phyloP scores from a whole-genome alignment of 2,113 vertebrate species.

The Ptychochromis oligacanthus region DNA sequence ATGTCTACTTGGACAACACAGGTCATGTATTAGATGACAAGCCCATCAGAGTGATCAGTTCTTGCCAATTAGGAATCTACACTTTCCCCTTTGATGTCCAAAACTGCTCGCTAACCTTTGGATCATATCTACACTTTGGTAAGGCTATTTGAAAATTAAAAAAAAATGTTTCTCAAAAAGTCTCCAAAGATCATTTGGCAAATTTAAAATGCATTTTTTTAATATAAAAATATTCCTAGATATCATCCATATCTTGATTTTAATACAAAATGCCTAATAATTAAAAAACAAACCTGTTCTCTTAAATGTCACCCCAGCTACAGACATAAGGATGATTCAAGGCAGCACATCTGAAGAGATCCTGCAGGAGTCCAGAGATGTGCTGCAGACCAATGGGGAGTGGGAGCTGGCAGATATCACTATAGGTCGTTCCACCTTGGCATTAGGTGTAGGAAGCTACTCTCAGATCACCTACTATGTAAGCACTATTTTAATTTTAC shows the following conservation, averaged over 20 bases:
- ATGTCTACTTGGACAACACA: slow-evolving; percentile 45
- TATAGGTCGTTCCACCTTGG: background rate
- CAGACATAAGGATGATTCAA: slow-evolving; percentile 29
- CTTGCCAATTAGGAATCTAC: slow-evolving; percentile 54
- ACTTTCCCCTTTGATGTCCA: slow-evolving; percentile 68
- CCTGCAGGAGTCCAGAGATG: background rate
- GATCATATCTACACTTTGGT: slow-evolving; percentile 56
- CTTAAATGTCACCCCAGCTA: slow-evolving; percentile 5
- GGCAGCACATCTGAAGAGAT: background rate
- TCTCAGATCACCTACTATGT: slow-evolving; percentile 41
- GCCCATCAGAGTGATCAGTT: slow-evolving; percentile 39
- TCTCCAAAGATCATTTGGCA: background rate
- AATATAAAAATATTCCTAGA: too few species aligned
- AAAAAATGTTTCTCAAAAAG: background rate
- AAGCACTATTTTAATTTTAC: background rate
- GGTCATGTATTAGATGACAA: slow-evolving; percentile 46
- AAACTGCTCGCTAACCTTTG: slow-evolving; percentile 58
- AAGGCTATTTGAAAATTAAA: background rate
- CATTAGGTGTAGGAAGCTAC: background rate
- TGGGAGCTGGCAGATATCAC: slow-evolving; percentile 68
- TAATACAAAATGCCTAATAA: too few species aligned
- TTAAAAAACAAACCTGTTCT: too few species aligned
- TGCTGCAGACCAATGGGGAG: slow-evolving; percentile 74
- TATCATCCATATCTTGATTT: background rate
- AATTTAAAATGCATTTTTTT: background rate